These are phyloP conservation scores for Sminthopsis crassicaudata DNA, from an alignment of 2,113 vertebrate species.

Conservation along the genomic window DNA sequence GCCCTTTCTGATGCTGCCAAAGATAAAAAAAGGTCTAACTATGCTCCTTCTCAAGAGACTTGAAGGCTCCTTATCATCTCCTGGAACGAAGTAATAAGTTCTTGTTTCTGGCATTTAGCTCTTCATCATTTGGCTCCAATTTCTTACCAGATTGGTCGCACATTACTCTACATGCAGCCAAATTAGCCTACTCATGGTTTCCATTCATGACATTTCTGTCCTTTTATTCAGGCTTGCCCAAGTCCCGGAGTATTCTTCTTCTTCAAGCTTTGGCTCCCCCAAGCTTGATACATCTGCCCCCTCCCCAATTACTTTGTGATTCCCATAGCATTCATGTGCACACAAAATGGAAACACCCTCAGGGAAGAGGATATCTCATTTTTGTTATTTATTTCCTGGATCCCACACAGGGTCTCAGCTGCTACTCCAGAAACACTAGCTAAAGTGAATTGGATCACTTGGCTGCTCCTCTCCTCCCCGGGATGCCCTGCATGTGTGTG, in stretches of 20 bases:
- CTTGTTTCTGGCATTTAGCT: background rate
- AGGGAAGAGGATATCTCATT: background rate
- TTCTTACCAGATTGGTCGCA: background rate
- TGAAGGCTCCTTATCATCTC: background rate
- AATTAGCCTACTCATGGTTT: background rate
- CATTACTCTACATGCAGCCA: background rate
- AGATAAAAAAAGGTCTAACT: background rate
- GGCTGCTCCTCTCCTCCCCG: background rate
- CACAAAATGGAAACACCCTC: background rate
- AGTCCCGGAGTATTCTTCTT: background rate
- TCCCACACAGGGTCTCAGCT: background rate
- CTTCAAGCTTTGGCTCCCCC: background rate
- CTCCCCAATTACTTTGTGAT: background rate
- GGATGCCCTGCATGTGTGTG: background rate
- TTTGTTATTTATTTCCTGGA: background rate
- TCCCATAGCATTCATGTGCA: background rate
- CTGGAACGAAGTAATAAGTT: background rate
- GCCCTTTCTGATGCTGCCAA: background rate
- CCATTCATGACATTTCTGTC: background rate
- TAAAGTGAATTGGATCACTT: background rate
- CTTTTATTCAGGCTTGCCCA: background rate
- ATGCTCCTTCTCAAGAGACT: background rate
- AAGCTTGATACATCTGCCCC: background rate
- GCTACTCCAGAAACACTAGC: background rate
- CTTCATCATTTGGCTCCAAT: background rate